Evolutionary conservation across 2,888 invertebrate species (phyloP), one percentile per base, ranked within the genome.

Genomic region (Drosophila meridiana): DNA sequence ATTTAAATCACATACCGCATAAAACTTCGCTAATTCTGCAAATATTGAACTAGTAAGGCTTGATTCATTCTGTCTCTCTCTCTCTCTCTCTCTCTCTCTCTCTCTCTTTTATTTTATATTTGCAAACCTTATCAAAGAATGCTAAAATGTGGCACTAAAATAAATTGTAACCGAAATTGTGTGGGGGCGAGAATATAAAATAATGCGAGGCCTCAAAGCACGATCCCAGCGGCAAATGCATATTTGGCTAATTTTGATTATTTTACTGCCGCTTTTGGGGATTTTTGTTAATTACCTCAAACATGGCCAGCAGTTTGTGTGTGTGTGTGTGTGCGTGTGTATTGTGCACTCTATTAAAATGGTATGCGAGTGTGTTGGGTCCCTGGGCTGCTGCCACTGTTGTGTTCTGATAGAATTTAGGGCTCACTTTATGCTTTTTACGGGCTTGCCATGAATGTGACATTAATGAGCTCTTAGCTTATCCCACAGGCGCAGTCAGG

Each of bases 381-480:
- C 38, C 40, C 67, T 50, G 14, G 64, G 58, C 61, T 69, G 71
- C 48, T 45, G 58, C 57, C 67, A 68, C 48, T 45, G 69, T 48
- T 45, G 69, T 34, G 60, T 56, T 69, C 58, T 82, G 89, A 89
- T 87, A 84, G 89, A 87, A 87, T 80, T 89, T 82, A 68, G 67
- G 80, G 70, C 80, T 68, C 84, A 82, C 72, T 85, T 83, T 82
- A 84, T 89, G 84, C 75, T 73, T 79, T 73, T 80, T 73, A 77
- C 72, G 71, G 72, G 73, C 72, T 71, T 70, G 80, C 80, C 85
- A 82, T 89, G 89, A 86, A 86, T 86, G 89, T 85, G 89, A 86
- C 86, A 86, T 86, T 86, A 86, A 86, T 86, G 89, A 86, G 86
- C 88, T 89, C 89, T 82, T 62, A 76, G 88, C 85, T 87, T 89